Conservation (phyloP, 64 coral and sea anemone species). For the Orbicella faveolata region DNA sequence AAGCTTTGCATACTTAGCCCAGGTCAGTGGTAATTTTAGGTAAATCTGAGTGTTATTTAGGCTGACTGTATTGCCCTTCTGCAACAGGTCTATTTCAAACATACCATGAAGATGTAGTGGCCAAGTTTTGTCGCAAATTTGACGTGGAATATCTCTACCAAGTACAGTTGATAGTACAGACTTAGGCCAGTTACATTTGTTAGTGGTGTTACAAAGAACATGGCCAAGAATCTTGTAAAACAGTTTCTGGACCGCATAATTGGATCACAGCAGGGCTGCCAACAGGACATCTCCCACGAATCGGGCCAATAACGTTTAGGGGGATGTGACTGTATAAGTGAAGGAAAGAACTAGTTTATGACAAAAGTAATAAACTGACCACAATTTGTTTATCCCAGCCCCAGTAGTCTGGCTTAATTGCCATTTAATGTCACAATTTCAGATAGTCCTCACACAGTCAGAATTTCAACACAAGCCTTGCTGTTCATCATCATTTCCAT, state of each 20-base stretch:
- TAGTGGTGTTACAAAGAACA: slow-evolving; percentile 78
- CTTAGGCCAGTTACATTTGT: slow-evolving; percentile 74
- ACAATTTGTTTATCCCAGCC: too few species aligned
- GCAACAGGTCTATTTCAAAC: neutral
- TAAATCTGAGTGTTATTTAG: too few species aligned
- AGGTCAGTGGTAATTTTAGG: too few species aligned
- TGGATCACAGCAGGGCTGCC: slow-evolving; percentile 46
- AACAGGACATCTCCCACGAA: slow-evolving; percentile 65
- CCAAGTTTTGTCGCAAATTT: slow-evolving; percentile 58
- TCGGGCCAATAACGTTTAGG: slow-evolving; percentile 65
- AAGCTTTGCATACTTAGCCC: too few species aligned
- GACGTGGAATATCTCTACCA: slow-evolving; percentile 77
- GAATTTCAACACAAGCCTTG: too few species aligned
- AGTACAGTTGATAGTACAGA: slow-evolving; percentile 82
- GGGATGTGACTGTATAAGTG: neutral
- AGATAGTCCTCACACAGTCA: too few species aligned
- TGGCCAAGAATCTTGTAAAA: slow-evolving; percentile 42
- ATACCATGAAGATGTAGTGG: slow-evolving; percentile 80
- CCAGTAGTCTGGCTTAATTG: too few species aligned
- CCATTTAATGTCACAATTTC: too few species aligned
- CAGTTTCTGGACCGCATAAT: slow-evolving; percentile 58
- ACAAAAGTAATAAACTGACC: too few species aligned
- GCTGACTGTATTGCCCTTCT: too few species aligned
- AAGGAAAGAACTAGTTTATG: neutral
- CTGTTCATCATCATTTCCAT: too few species aligned